Evolutionary conservation across 2,113 vertebrate species (phyloP), one percentile per base, ranked within the genome.

Genomic region (Tragulus kanchil): DNA sequence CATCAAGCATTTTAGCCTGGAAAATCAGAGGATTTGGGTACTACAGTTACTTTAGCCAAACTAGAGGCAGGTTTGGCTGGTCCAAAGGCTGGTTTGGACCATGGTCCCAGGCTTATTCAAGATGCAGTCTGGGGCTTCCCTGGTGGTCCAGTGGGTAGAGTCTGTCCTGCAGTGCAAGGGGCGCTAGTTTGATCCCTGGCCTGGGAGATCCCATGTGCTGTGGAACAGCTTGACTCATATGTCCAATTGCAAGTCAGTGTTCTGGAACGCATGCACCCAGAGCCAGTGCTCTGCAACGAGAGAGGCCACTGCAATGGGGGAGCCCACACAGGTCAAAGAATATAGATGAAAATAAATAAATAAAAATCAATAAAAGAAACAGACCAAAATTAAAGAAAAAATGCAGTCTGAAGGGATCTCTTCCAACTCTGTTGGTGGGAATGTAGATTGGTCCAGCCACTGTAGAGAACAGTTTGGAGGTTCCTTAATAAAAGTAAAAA

Each of bases 41-140:
- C 61, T 19, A 28, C 3, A 85, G 73, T 25, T 8, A 54, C 4
- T 42, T 42, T 48, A 42, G 16, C 14, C 59, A n/a, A 31, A 21
- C 0, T 12, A 31, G n/a, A 58, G 42, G 26, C 1, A 1, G 4
- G 15, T 16, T 36, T 3, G 4, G 6, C 11, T 10, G 10, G 71
- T 8, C 17, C 62, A n/a, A 61, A 15, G 23, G 59, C 71, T 83
- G 69, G 13, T 25, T 16, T 25, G 26, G 77, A 52, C 25, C 2
- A 19, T 9, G 5, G 15, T 9, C 77, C 13, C 13, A 23, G 69
- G 25, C 12, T 23, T 78, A 8, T 6, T 62, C 11, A 88, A 36
- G 50, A 61, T 14, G 11, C 15, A 26, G 25, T 84, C 42, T 48
- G 48, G 36, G 36, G 36, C 36, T 36, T 36, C 36, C 36, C 36